Evolutionary conservation across 2,797 vertebrate species (phyloP).

Genomic region (Anniella stebbinsi): DNA sequence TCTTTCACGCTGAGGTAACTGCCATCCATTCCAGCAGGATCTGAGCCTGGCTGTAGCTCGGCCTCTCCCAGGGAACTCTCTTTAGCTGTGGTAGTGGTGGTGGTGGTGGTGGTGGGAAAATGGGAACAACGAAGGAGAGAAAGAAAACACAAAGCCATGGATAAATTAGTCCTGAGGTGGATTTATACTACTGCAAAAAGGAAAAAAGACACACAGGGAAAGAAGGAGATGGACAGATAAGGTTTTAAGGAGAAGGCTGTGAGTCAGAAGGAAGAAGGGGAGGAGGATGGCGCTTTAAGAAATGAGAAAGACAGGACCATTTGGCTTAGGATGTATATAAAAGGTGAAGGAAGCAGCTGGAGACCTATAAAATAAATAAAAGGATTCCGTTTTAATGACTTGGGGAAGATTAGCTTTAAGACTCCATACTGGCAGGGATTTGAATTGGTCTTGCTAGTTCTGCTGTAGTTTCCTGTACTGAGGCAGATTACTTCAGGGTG

Average conservation of each 20-base stretch:
- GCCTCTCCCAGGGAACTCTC: conserved; percentile 90
- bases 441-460: conserved; percentile 26
- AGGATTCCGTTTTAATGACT: conserved; percentile 33
- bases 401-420: conserved; percentile 28
- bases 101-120: background rate
- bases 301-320: background rate
- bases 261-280: conserved; percentile 1
- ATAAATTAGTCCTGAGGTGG: background rate
- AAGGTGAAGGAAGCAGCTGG: conserved; percentile 30
- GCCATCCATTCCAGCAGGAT: conserved; percentile 92
- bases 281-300: background rate
- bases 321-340: background rate
- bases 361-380: conserved; percentile 35
- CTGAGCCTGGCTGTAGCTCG: conserved; percentile 87
- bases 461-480: conserved; percentile 30
- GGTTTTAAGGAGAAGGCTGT: background rate
- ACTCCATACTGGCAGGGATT: conserved; percentile 11
- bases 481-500: conserved; percentile 8
- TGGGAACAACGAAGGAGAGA: conserved; percentile 25
- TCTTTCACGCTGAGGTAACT: conserved; percentile 95
- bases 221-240: background rate
- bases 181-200: background rate
- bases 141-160: conserved; percentile 22
- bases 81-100: conserved; percentile 83
- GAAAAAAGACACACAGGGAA: background rate